Conservation (phyloP, 2,113 vertebrate species). For the Illadopsis cleaveri region DNA sequence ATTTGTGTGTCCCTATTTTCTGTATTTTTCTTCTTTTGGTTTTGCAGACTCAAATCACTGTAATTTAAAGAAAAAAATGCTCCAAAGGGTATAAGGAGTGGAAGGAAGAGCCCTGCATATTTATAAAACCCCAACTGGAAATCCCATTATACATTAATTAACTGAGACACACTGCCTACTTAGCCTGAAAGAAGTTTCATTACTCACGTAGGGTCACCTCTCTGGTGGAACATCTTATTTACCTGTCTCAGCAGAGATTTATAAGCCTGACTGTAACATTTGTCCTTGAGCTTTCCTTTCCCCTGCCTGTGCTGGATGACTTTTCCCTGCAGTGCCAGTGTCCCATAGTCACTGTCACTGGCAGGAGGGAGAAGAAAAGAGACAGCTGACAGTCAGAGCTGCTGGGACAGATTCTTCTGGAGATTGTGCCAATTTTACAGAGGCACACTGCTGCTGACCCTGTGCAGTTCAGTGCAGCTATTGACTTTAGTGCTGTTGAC, state of each 20-base stretch:
- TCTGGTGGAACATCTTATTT: neutral
- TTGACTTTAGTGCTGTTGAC: neutral
- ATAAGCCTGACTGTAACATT: neutral
- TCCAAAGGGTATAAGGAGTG: neutral
- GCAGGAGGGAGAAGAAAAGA: neutral
- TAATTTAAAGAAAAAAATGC: neutral
- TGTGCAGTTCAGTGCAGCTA: neutral
- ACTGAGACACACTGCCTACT: neutral
- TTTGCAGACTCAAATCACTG: neutral
- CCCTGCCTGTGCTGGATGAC: neutral
- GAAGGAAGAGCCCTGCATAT: neutral
- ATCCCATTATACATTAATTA: neutral
- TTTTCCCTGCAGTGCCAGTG: neutral
- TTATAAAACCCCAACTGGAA: neutral
- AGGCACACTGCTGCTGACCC: neutral
- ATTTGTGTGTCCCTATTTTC: neutral
- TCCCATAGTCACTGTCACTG: neutral
- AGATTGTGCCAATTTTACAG: neutral
- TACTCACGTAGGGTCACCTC: neutral
- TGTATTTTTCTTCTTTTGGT: neutral
- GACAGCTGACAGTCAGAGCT: neutral
- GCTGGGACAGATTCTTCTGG: neutral
- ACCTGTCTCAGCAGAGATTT: slow-evolving; percentile 1
- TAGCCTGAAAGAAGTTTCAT: neutral
- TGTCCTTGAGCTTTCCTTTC: slow-evolving; percentile 1